Percentiles rank a stretch among this genome's conserved stretches.
phyloP scores from a whole-genome alignment of 2,888 invertebrate genomes.

The Lacanobia wlatinum region DNA sequence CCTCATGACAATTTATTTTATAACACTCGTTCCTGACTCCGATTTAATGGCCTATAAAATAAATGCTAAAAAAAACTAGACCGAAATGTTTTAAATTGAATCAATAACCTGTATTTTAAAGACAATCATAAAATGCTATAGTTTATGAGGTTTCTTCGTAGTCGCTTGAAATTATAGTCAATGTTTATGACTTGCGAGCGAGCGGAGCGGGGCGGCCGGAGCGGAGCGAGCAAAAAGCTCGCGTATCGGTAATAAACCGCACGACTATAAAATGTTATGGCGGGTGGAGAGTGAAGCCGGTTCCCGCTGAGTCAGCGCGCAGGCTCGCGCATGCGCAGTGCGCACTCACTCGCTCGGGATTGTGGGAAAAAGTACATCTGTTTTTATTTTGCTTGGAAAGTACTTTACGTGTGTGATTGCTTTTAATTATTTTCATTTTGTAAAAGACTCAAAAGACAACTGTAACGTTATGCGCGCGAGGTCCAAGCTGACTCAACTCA shows the following conservation, averaged over 20 bases:
- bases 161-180: slow-evolving; percentile 55
- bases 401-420: slow-evolving; percentile 13
- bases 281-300: slow-evolving; percentile 65
- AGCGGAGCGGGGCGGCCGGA: slow-evolving; percentile 15
- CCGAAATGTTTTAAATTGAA: slow-evolving; percentile 44
- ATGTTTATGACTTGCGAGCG: slow-evolving; percentile 53
- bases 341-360: not conserved
- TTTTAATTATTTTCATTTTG: slow-evolving; percentile 8
- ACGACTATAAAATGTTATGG: slow-evolving; percentile 60
- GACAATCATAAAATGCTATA: slow-evolving; percentile 44
- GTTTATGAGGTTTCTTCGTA: slow-evolving; percentile 49
- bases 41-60: slow-evolving; percentile 35
- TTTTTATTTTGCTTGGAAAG: slow-evolving; percentile 34
- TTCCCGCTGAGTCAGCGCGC: slow-evolving; percentile 56
- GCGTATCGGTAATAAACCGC: slow-evolving; percentile 60
- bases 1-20: slow-evolving; percentile 29
- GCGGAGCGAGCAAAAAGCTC: slow-evolving; percentile 56
- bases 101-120: slow-evolving; percentile 48
- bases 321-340: slow-evolving; percentile 4
- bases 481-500: not conserved
- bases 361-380: slow-evolving; percentile 38
- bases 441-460: not conserved
- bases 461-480: not conserved
- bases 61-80: slow-evolving; percentile 39
- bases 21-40: slow-evolving; percentile 6